Evolutionary conservation across 2,888 invertebrate species (phyloP).

Genomic region (Polietes domitor): DNA sequence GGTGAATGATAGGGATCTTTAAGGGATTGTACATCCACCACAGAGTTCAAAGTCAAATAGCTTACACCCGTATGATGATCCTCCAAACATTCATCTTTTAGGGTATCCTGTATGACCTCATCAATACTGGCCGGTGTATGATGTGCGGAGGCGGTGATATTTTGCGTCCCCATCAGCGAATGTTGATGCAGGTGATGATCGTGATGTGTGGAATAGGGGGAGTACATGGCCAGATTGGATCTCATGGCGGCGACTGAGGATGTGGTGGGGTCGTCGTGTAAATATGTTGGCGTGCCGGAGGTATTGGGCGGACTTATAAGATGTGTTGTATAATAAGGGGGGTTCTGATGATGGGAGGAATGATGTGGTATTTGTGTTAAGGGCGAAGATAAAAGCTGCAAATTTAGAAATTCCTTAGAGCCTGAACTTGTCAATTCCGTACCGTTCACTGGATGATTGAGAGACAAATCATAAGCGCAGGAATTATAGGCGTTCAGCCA

Average conservation of each 20-base stretch:
- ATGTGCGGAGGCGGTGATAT: constrained; percentile 67
- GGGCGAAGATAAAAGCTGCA: constrained; percentile 58
- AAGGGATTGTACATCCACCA: constrained; percentile 75
- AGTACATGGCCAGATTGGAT: constrained; percentile 76
- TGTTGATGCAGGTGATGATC: constrained; percentile 70
- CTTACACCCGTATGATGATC: constrained; percentile 76
- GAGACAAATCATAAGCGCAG: constrained; percentile 73
- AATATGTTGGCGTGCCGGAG: constrained; percentile 59
- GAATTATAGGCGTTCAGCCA: constrained; percentile 71
- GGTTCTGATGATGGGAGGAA: constrained; percentile 45
- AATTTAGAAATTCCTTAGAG: constrained; percentile 68
- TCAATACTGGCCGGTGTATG: constrained; percentile 76
- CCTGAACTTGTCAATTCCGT: constrained; percentile 68
- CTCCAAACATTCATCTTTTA: constrained; percentile 80
- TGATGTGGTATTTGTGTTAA: constrained; percentile 58
- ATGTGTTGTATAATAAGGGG: constrained; percentile 70
- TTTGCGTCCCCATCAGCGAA: constrained; percentile 47
- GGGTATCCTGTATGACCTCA: constrained; percentile 80
- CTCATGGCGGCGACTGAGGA: constrained; percentile 71
- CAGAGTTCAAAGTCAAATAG: constrained; percentile 78
- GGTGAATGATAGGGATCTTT: constrained; percentile 75
- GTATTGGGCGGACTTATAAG: constrained; percentile 63
- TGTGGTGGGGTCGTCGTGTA: constrained; percentile 60
- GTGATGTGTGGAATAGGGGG: constrained; percentile 70
- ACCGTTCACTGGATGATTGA: constrained; percentile 66